Base-by-base conservation (phyloP, 2,113 vertebrate genomes). In the Hippocampus guttulatus region DNA sequence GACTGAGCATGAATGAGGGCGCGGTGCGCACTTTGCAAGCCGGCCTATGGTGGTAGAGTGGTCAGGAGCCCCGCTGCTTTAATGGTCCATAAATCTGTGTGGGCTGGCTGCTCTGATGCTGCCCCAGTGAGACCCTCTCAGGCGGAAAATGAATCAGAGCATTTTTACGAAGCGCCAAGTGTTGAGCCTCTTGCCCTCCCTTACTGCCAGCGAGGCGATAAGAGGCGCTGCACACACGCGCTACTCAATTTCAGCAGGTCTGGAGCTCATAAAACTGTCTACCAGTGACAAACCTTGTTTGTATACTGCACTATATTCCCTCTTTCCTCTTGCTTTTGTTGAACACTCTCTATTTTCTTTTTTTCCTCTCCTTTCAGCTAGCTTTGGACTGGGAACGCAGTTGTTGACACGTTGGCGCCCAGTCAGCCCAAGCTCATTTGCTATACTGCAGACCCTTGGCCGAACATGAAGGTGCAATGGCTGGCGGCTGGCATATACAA, bases 21-120 rank as follows among this genome's bases (percentile, higher is more conserved):
- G 89, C 82, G 80, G 74, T 79, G 81, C 88, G 82, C 85, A 16
- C 83, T 83, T 70, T 67, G 76, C 69, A 47, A 80, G 81, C 77
- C 80, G 74, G 84, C 82, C 85, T 73, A 82, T 74, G 82, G 86
- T 87, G 86, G 88, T 88, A 84, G 69, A 67, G 91, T 88, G 90
- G 87, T 90, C 88, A 94, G 92, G 94, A 93, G 94, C 92, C 94
- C 93, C 92, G 94, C 93, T 92, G 94, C 85, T 95, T 96, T 98
- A 96, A 97, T 95, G 95, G 94, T 93, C 93, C 93, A 95, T 97
- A 97, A 96, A 97, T 97, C 96, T 95, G 94, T 90, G 91, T 91
- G 92, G 92, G 92, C 93, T 94, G 88, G 87, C 85, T 85, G 85
- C 81, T 86, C 83, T 88, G 90, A 94, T 91, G 90, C 90, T 92